Conservation (phyloP, 2,888 invertebrate genomes). For the Smittia sp. region DNA sequence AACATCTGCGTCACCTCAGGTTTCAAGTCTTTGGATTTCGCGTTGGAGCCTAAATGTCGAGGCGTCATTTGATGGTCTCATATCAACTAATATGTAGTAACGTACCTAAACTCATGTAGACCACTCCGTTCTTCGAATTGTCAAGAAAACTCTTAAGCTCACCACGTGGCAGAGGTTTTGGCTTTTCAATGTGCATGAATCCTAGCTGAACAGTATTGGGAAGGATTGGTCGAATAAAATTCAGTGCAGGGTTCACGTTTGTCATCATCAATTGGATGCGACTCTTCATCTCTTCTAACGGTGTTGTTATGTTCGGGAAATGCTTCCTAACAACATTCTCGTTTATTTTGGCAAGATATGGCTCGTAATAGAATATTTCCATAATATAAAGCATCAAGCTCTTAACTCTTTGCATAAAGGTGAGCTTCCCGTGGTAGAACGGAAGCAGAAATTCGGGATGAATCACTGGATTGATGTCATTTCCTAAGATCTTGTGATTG, state of each 20-base stretch:
- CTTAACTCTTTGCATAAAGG: slow-evolving; percentile 39
- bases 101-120: slow-evolving; percentile 41
- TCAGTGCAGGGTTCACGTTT: slow-evolving; percentile 17
- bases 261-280: slow-evolving; percentile 1
- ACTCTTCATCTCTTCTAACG: background rate
- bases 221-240: slow-evolving; percentile 6
- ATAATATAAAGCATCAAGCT: background rate
- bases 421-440: slow-evolving; percentile 48
- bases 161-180: background rate
- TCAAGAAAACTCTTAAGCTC: slow-evolving; percentile 34
- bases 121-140: slow-evolving; percentile 29
- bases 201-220: slow-evolving; percentile 36
- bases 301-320: background rate
- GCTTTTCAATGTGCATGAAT: slow-evolving; percentile 30
- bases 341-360: background rate
- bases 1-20: slow-evolving; percentile 47
- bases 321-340: background rate
- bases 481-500: slow-evolving; percentile 46
- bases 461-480: slow-evolving; percentile 46
- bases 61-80: too few relatives aligned
- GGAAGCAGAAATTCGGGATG: slow-evolving; percentile 47
- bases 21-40: slow-evolving; percentile 46
- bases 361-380: background rate
- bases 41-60: slow-evolving; percentile 39
- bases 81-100: too few relatives aligned